Evolutionary conservation across 2,888 invertebrate genomes (phyloP), one percentile per base, ranked within the genome.

Genomic region (Drosophila prostipennis): DNA sequence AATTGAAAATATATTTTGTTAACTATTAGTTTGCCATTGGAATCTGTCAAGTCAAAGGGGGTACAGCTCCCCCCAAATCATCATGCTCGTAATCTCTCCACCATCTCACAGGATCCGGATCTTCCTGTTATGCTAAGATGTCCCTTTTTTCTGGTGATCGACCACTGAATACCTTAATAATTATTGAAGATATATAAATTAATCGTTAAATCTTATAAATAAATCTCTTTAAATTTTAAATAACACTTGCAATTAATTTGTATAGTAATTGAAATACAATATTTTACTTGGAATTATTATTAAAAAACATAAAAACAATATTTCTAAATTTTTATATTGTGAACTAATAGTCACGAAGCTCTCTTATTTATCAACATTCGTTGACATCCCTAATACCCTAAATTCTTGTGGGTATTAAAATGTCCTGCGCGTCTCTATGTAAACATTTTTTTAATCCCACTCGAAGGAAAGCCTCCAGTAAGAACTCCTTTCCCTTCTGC

Each of bases 1-100:
- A 82, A 82, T 82, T 82, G 82, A 79, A 82, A 82, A 87, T 79
- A 85, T 87, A 85, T 78, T 51, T 29, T 51, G 77, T 80, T 72
- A 87, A 87, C 87, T 87, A 82, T 85, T 81, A 82, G 82, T 82
- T 81, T 71, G 26, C 46, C 63, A 61, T 34, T 53, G 39, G 52
- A 53, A 57, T 53, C 23, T 34, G 51, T 43, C 39, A 45, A 29
- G 19, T 32, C 55, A 19, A 42, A 32, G 49, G 23, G 49, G 43
- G 43, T 14, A n/a, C 19, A 32, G 13, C 34, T 23, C 34, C 16
- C 13, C 39, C 49, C 37, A 61, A 72, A 63, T 49, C 70, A 48
- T 64, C 53, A 49, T 55, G 80, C 72, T 79, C 76, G 72, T 67
- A 87, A 81, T 79, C 67, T 74, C 51, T 65, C 36, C 46, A 43